Conservation (phyloP, 2,113 vertebrate species). For the Pseudonaja textilis region DNA sequence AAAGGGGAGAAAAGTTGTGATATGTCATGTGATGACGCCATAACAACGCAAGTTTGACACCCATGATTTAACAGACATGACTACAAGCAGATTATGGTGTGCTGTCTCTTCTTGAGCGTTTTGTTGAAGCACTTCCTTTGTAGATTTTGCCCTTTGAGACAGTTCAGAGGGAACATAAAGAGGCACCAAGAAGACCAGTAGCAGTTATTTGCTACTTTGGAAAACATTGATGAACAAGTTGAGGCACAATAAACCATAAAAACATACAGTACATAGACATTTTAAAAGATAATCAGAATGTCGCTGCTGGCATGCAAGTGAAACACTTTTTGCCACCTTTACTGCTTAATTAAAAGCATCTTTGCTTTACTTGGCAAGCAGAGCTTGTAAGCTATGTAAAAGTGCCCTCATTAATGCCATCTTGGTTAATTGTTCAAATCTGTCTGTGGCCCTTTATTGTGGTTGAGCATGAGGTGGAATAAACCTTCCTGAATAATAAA, state of each 20-base stretch:
- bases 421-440: not conserved
- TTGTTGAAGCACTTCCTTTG: slow-evolving; percentile 6
- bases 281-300: not conserved
- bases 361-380: not conserved
- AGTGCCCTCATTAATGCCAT: not conserved
- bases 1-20: too few relatives aligned
- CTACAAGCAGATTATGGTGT: not conserved
- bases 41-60: too few relatives aligned
- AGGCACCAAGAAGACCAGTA: not conserved
- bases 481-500: not conserved
- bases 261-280: not conserved
- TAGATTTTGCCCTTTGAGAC: not conserved
- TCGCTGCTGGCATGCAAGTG: not conserved
- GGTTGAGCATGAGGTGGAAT: not conserved
- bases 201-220: not conserved
- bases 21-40: too few relatives aligned
- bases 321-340: not conserved
- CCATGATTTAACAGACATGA: not conserved
- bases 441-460: not conserved
- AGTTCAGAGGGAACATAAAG: not conserved
- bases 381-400: not conserved
- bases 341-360: slow-evolving; percentile 7
- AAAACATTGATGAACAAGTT: not conserved
- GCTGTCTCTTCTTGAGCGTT: not conserved
- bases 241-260: not conserved